Evolutionary conservation across 1,140 invertebrate species (phyloP).

Genomic region (Sycobia sp.): DNA sequence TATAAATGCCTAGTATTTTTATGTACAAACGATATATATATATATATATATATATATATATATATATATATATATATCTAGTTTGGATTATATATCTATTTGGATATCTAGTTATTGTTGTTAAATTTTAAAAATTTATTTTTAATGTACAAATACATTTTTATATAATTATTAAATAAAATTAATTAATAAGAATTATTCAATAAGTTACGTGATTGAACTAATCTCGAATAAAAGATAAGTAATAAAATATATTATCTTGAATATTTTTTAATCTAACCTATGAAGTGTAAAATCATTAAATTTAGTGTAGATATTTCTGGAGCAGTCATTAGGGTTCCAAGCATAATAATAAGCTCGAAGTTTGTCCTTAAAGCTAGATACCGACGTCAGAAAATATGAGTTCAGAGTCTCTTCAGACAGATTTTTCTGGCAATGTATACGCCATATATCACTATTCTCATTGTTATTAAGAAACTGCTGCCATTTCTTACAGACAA

Average conservation of each 20-base stretch:
- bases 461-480: constrained; percentile 84
- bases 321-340: constrained; percentile 96
- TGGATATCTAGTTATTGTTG: too few species aligned
- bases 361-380: constrained; percentile 92
- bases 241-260: too few species aligned
- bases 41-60: too few species aligned
- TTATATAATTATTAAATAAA: too few species aligned
- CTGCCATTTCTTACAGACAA: constrained; percentile 95
- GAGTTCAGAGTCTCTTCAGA: constrained; percentile 91
- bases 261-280: constrained; percentile 39
- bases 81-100: too few species aligned
- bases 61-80: too few species aligned
- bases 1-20: neutral
- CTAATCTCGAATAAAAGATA: too few species aligned
- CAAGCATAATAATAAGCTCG: constrained; percentile 94
- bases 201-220: too few species aligned
- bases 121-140: too few species aligned
- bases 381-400: constrained; percentile 86
- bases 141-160: too few species aligned
- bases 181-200: too few species aligned
- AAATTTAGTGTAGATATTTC: constrained; percentile 95
- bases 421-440: constrained; percentile 86
- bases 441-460: constrained; percentile 94
- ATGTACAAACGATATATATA: too few species aligned
- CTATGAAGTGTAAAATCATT: constrained; percentile 97